Evolutionary conservation across 1,140 invertebrate genomes (phyloP).

Genomic region (Stenopsyche tienmushanensis): DNA sequence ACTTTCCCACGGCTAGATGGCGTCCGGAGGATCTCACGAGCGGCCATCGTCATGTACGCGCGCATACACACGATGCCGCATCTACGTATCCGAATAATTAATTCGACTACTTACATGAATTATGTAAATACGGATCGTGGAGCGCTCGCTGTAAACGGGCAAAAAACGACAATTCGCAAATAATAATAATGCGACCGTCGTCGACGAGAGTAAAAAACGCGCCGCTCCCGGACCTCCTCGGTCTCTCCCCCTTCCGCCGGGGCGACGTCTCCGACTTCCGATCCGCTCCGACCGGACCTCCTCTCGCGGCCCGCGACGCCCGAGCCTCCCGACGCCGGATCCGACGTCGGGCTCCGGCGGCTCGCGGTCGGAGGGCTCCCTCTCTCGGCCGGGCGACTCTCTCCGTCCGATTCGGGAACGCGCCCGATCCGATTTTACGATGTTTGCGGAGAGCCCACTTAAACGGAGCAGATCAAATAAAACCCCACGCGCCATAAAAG

Average conservation of each 20-base stretch:
- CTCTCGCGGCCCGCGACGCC: too few relatives aligned
- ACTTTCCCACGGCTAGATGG: slow-evolving; percentile 37
- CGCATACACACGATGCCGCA: neutral
- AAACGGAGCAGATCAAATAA: neutral
- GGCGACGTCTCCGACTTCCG: too few relatives aligned
- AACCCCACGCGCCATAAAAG: slow-evolving; percentile 8
- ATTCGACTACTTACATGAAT: slow-evolving; percentile 23
- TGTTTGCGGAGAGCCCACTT: neutral
- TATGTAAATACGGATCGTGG: slow-evolving; percentile 13
- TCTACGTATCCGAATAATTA: neutral
- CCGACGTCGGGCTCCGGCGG: too few relatives aligned
- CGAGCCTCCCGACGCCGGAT: too few relatives aligned
- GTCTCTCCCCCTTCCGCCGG: neutral
- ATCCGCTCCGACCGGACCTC: too few relatives aligned
- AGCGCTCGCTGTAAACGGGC: slow-evolving; percentile 22
- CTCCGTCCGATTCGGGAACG: neutral
- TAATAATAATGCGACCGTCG: slow-evolving; percentile 3
- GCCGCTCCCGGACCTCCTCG: neutral
- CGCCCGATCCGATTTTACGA: neutral
- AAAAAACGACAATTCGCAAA: slow-evolving; percentile 29
- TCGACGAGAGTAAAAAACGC: neutral
- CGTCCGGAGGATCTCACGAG: slow-evolving; percentile 30
- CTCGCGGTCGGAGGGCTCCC: too few relatives aligned
- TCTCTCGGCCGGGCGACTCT: neutral
- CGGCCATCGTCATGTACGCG: slow-evolving; percentile 5